Evolutionary conservation across 1,140 invertebrate genomes (phyloP).

Genomic region (Caligus rogercresseyi): DNA sequence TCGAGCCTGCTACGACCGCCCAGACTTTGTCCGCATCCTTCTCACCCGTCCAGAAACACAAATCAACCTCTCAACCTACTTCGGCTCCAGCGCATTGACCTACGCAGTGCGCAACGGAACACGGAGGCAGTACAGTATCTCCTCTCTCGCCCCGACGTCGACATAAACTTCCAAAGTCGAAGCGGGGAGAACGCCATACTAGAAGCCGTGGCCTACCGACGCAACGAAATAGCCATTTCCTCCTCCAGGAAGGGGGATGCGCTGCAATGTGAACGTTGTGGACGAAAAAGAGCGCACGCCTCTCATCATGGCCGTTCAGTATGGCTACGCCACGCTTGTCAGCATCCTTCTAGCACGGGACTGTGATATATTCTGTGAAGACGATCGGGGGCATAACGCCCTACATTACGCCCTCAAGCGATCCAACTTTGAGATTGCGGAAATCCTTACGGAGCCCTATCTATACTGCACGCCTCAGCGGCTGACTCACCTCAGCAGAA

Average conservation of each 20-base stretch:
- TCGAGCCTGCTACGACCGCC: conserved; percentile 8
- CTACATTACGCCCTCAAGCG: conserved; percentile 10
- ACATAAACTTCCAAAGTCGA: conserved; percentile 8
- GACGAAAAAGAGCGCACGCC: conserved; percentile 5
- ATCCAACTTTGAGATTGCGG: not conserved
- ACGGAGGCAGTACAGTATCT: conserved; percentile 12
- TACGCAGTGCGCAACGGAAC: conserved; percentile 13
- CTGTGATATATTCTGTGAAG: conserved; percentile 12
- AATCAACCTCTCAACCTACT: conserved; percentile 14
- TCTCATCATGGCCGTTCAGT: conserved; percentile 14
- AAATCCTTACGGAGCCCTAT: not conserved
- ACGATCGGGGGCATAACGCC: conserved; percentile 8
- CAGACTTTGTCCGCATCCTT: conserved; percentile 13
- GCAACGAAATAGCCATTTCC: not conserved
- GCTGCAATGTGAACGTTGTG: not conserved
- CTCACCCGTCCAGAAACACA: conserved; percentile 1
- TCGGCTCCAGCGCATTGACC: conserved; percentile 13
- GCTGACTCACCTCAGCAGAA: not conserved
- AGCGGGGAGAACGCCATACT: conserved; percentile 8
- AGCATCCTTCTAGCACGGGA: not conserved
- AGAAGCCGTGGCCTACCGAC: conserved; percentile 9
- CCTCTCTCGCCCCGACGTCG: not conserved
- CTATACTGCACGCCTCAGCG: not conserved
- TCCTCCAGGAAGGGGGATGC: not conserved
- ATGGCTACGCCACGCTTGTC: conserved; percentile 1